phyloP scores from a whole-genome alignment of 2,797 vertebrate genomes.

The Scarus forsteni region DNA sequence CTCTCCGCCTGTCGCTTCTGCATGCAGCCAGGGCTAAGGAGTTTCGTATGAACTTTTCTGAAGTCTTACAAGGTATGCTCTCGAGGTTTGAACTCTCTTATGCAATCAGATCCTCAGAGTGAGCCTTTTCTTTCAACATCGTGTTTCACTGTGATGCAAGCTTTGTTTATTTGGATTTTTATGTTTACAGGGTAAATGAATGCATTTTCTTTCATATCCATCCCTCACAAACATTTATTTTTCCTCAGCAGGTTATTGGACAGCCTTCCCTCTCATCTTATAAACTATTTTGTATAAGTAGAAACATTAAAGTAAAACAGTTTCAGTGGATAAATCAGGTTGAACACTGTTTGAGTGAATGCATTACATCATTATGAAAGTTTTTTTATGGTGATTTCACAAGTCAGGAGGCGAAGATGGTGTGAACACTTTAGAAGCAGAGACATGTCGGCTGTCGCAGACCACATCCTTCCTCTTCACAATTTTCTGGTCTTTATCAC shows the following conservation, averaged over 20 bases:
- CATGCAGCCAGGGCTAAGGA: constrained; percentile 96
- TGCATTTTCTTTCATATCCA: no score
- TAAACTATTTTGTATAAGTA: background rate
- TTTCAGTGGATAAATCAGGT: background rate
- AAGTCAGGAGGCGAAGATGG: background rate
- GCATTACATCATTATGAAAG: no score
- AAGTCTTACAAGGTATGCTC: constrained; percentile 94
- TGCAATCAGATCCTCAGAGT: background rate
- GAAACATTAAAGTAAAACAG: background rate
- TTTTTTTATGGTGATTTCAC: background rate
- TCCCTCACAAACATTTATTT: no score
- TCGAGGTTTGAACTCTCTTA: background rate
- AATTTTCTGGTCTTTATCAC: fast-evolving
- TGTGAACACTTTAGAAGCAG: background rate
- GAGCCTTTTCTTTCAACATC: background rate
- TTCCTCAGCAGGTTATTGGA: no score
- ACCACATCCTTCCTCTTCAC: constrained; percentile 58
- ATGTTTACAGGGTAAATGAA: no score
- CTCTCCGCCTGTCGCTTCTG: constrained; percentile 51
- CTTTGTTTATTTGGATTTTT: no score
- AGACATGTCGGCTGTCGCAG: background rate
- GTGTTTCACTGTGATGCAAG: no score
- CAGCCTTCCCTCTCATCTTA: no score
- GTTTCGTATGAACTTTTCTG: constrained; percentile 94
- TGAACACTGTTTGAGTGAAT: no score